Conservation (phyloP, 2,113 vertebrate genomes). For the Coracopsis vasa region DNA sequence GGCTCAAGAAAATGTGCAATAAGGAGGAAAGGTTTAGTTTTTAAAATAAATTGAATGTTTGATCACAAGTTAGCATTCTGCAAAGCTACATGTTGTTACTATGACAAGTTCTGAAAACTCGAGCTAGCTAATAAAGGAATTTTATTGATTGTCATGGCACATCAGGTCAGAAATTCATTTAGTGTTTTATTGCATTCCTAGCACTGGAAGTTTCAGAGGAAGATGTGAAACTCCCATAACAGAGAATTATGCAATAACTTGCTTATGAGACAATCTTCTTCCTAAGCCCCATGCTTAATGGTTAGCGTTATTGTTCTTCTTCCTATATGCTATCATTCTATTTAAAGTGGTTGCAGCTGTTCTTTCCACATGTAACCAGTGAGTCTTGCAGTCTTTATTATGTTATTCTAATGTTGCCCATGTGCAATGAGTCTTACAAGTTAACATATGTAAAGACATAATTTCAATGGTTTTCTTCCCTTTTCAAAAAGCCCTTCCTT, state of each 20-base stretch:
- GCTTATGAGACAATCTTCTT: constrained; percentile 36
- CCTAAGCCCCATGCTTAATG: neutral
- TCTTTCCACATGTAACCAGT: neutral
- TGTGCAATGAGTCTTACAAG: neutral
- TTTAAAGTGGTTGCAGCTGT: neutral
- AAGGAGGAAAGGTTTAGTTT: constrained; percentile 23
- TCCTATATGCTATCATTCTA: neutral
- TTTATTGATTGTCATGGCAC: constrained; percentile 53
- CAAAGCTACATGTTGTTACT: neutral
- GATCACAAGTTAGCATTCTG: constrained; percentile 33
- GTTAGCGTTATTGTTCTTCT: neutral
- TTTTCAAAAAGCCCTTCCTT: neutral
- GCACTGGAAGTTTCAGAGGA: constrained; percentile 45
- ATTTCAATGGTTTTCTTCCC: neutral
- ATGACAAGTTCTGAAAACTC: constrained; percentile 39
- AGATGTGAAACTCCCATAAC: constrained; percentile 56
- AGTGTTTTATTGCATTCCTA: constrained; percentile 52
- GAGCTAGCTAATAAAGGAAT: constrained; percentile 38
- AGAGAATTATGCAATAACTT: constrained; percentile 64
- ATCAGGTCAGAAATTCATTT: constrained; percentile 59
- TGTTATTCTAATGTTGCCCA: neutral
- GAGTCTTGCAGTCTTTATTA: neutral
- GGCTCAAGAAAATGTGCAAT: neutral
- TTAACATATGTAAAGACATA: neutral
- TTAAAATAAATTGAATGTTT: constrained; percentile 46